A percentile compares a stretch with the other conserved stretches of the same genome.
These are phyloP conservation scores for Leucophora obtusa DNA, from an alignment of 2,888 invertebrate species.

Conservation along the genomic window DNA sequence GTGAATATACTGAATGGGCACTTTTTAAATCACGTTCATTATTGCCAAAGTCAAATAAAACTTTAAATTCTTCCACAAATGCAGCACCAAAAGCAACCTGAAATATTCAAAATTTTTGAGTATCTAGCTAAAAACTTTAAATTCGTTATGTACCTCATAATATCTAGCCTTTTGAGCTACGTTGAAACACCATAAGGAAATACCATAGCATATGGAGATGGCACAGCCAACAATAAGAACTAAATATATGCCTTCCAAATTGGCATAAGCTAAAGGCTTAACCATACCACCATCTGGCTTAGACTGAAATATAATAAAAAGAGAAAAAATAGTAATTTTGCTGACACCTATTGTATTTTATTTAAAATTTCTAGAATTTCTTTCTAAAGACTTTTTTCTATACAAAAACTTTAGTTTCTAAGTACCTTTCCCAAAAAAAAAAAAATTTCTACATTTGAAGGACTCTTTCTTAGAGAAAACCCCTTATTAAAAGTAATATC, in stretches of 20 bases:
- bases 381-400: too few relatives aligned
- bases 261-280: slow-evolving; percentile 80
- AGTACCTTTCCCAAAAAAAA: too few relatives aligned
- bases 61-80: slow-evolving; percentile 84
- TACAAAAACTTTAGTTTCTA: too few relatives aligned
- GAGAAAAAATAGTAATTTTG: not conserved
- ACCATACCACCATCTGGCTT: slow-evolving; percentile 67
- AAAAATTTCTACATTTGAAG: too few relatives aligned
- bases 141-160: slow-evolving; percentile 71
- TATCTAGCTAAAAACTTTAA: not conserved
- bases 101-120: slow-evolving; percentile 60
- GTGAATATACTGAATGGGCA: slow-evolving; percentile 75
- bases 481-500: too few relatives aligned
- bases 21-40: slow-evolving; percentile 84
- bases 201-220: slow-evolving; percentile 72
- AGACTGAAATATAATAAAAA: slow-evolving; percentile 65
- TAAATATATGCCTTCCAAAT: slow-evolving; percentile 83
- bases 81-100: slow-evolving; percentile 84
- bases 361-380: too few relatives aligned
- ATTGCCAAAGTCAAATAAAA: slow-evolving; percentile 85
- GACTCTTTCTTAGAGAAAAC: too few relatives aligned
- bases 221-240: slow-evolving; percentile 80
- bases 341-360: too few relatives aligned
- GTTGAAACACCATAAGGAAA: slow-evolving; percentile 72
- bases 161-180: slow-evolving; percentile 73